Evolutionary conservation across 2,888 invertebrate species (phyloP).

Genomic region (Osmoderma eremita): DNA sequence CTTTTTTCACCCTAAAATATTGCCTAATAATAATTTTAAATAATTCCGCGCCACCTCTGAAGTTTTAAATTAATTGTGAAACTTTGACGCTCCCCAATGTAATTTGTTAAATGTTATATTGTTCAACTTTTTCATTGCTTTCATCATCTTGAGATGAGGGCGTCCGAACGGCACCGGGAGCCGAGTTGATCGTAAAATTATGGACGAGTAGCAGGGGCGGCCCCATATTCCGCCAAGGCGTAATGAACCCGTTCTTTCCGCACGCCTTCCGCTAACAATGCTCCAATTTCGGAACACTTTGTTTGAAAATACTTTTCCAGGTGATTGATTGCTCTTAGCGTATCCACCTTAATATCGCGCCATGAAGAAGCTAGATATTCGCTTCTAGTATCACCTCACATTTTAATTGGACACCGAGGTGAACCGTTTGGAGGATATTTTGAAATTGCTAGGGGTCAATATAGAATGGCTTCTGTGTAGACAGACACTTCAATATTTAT

Average conservation of each 20-base stretch:
- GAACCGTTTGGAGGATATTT: slow-evolving; percentile 11
- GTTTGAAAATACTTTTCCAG: slow-evolving; percentile 33
- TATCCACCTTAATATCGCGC: slow-evolving; percentile 23
- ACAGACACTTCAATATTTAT: slow-evolving; percentile 32
- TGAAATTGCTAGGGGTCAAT: not conserved
- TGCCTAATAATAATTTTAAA: slow-evolving; percentile 41
- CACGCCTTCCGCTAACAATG: slow-evolving; percentile 26
- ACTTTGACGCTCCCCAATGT: slow-evolving; percentile 34
- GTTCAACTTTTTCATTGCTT: slow-evolving; percentile 41
- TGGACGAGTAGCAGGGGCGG: not conserved
- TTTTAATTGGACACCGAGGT: slow-evolving; percentile 31
- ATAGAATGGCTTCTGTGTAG: not conserved
- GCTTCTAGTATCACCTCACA: not conserved
- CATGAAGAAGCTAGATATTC: not conserved
- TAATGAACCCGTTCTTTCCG: slow-evolving; percentile 30
- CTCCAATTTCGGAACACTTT: slow-evolving; percentile 27
- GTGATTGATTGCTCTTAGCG: slow-evolving; percentile 33
- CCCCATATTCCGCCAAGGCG: slow-evolving; percentile 13
- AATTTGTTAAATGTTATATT: slow-evolving; percentile 41
- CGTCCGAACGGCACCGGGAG: slow-evolving; percentile 4
- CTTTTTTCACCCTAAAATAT: slow-evolving; percentile 18
- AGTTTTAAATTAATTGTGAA: slow-evolving; percentile 40
- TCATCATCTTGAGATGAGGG: slow-evolving; percentile 30
- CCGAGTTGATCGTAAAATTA: slow-evolving; percentile 19
- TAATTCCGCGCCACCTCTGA: slow-evolving; percentile 18